phyloP scores from a whole-genome alignment of 2,113 vertebrate genomes.

The Cavia aperea region DNA sequence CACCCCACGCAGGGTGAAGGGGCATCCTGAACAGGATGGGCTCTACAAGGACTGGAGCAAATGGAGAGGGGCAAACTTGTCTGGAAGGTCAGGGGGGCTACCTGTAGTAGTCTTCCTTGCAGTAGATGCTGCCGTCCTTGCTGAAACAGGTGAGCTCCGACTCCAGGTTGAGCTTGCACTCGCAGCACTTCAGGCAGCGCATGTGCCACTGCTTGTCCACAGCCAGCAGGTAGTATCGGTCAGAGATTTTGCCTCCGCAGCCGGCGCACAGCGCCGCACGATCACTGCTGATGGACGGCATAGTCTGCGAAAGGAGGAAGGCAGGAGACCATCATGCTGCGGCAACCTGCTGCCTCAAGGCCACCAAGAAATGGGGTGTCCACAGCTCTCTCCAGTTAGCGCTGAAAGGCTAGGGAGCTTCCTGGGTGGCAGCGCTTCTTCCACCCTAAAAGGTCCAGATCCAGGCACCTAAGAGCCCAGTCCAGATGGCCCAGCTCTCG shows the following conservation, averaged over 20 bases:
- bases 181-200: conserved; percentile 98
- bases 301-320: conserved; percentile 80
- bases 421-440: not conserved
- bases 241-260: conserved; percentile 95
- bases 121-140: conserved; percentile 99
- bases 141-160: conserved; percentile 99
- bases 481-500: not conserved
- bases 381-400: not conserved
- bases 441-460: conserved; percentile 6
- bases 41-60: not conserved
- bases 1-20: not conserved
- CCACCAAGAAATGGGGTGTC: not conserved
- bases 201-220: conserved; percentile 99
- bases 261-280: conserved; percentile 94
- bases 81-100: conserved; percentile 61
- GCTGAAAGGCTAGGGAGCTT: not conserved
- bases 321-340: not conserved
- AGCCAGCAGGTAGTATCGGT: conserved; percentile 98
- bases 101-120: conserved; percentile 99
- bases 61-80: not conserved
- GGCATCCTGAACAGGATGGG: not conserved
- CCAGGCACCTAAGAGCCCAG: not conserved
- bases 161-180: conserved; percentile 98
- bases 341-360: not conserved
- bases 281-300: conserved; percentile 92